Evolutionary conservation across 1,140 invertebrate genomes (phyloP).

Genomic region (Planococcus citri): DNA sequence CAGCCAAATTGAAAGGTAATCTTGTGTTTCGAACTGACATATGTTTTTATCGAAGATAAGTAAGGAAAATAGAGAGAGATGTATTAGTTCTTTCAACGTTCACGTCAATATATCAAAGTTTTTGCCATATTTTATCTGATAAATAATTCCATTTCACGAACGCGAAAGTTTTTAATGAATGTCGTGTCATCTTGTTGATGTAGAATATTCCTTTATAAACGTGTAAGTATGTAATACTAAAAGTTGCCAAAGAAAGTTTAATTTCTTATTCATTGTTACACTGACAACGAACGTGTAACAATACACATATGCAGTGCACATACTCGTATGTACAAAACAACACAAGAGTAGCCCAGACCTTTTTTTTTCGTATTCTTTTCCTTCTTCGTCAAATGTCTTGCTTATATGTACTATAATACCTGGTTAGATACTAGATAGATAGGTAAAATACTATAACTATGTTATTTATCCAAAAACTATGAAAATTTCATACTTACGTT

Average conservation of each 20-base stretch:
- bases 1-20: too few relatives aligned
- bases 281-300: neutral
- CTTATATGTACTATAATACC: too few relatives aligned
- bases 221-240: neutral
- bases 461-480: too few relatives aligned
- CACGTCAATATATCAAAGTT: neutral
- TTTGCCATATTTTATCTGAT: neutral
- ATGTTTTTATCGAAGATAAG: too few relatives aligned
- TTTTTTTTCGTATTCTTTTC: too few relatives aligned
- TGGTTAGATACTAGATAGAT: too few relatives aligned
- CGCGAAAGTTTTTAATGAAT: neutral
- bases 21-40: too few relatives aligned
- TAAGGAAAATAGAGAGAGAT: too few relatives aligned
- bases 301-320: neutral
- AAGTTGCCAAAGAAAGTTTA: neutral
- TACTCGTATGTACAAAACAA: too few relatives aligned
- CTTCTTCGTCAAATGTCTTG: too few relatives aligned
- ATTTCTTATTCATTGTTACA: neutral
- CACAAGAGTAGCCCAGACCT: too few relatives aligned
- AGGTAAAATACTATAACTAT: too few relatives aligned
- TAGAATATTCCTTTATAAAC: neutral
- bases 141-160: neutral
- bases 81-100: neutral
- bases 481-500: constrained; percentile 47
- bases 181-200: neutral